A percentile compares a stretch with the other conserved stretches of the same genome.
Conservation (phyloP, 1,140 invertebrate genomes). For the Nephila pilipes region DNA sequence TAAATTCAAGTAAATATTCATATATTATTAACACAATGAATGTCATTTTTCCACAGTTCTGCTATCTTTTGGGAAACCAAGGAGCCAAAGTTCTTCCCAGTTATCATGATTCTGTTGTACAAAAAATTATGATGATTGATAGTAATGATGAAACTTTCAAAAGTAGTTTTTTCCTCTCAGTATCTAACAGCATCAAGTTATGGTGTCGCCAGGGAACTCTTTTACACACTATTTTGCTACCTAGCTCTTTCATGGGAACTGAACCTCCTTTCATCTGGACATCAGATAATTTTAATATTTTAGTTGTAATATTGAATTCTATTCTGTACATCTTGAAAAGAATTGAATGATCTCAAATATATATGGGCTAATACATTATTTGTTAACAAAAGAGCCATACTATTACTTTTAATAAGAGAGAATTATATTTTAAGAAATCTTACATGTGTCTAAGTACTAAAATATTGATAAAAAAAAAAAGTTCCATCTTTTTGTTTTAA, state of each 20-base stretch:
- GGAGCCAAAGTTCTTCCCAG: not conserved
- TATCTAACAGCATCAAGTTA: slow-evolving; percentile 52
- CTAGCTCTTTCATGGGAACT: slow-evolving; percentile 56
- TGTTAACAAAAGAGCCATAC: too few species aligned
- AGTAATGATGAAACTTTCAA: not conserved
- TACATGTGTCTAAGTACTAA: too few species aligned
- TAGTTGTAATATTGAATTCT: slow-evolving; percentile 48
- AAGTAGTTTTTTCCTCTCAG: slow-evolving; percentile 14
- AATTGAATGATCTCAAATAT: not conserved
- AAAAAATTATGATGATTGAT: not conserved
- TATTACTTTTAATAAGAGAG: too few species aligned
- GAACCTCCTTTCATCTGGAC: slow-evolving; percentile 44
- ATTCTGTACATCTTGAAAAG: slow-evolving; percentile 52
- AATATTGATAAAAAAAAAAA: too few species aligned
- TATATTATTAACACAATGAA: too few species aligned
- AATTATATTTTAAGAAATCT: too few species aligned
- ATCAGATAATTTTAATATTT: slow-evolving; percentile 39
- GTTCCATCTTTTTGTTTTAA: too few species aligned
- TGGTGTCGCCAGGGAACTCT: not conserved
- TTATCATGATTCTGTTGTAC: slow-evolving; percentile 38
- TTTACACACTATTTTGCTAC: slow-evolving; percentile 40
- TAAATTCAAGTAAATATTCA: too few species aligned
- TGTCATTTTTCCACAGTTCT: slow-evolving; percentile 13
- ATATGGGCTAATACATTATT: too few species aligned
- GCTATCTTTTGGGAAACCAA: slow-evolving; percentile 23